Base-by-base conservation (phyloP, 23 tunicate genomes). In the Trididemnum clinides region DNA sequence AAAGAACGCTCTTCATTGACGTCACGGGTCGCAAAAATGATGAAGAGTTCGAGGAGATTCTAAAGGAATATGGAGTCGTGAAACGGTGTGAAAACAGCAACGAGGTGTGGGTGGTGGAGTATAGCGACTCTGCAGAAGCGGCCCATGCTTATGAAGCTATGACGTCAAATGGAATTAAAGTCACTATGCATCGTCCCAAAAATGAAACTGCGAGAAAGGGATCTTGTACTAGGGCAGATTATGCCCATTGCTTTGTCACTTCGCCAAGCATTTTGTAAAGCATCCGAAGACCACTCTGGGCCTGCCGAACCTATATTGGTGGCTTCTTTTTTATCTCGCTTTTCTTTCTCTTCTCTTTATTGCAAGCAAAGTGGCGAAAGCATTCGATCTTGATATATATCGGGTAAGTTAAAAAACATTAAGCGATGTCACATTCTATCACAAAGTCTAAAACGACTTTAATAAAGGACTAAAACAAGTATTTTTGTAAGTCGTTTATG, bases 281-380 rank as follows among this genome's bases (percentile, higher is more conserved):
- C 65, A 92, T 39, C 97, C 97, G 69, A 83, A 80, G 32, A 92
- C 54, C 31, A 71, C 70, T 3, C 88, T 92, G 37, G 0, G 72
- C 20, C 33, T 92, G 6, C 92, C 89, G 12, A 38, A 39, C 29
- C 77, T 92, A 28, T 69, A 44, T 50, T 92, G 97, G 97, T 92
- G 89, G 89, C 51, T 92, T 34, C 29, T 92, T 82, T 50, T 87
- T 18, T 12, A 49, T 0, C 12, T 64, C 22, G 34, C 86, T 0
- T 28, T 70, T 31, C n/a, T 88, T 31, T 23, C 80, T 28, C 35
- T 88, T 33, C 90, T 91, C n/a, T 26, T 86, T 12, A 54, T 75
- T 21, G 75, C 89, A 0, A 75, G 59, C 64, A 26, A 50, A 0
- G 35, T 92, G 0, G 97, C 97, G 2, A 50, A 78, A 29, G 33